These are phyloP conservation scores for Pheosia gnoma DNA, from an alignment of 2,888 invertebrate species.

Conservation along the genomic window DNA sequence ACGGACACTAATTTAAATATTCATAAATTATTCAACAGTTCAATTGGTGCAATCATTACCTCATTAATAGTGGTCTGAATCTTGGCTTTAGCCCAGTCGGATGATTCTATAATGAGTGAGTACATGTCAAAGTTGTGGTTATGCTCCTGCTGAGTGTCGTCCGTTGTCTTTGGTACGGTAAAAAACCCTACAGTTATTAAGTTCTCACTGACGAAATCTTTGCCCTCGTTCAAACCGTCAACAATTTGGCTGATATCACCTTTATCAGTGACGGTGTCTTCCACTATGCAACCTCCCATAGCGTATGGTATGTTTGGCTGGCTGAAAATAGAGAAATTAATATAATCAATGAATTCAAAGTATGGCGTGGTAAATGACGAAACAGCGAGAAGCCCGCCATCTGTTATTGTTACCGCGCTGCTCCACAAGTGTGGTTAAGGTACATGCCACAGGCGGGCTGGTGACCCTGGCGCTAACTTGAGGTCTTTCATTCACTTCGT, in stretches of 20 bases:
- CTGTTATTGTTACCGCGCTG: too few relatives aligned
- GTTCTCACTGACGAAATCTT: conserved; percentile 63
- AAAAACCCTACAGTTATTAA: conserved; percentile 71
- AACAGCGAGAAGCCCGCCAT: too few relatives aligned
- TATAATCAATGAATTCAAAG: neutral
- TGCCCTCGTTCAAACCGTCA: conserved; percentile 51
- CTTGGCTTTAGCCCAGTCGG: conserved; percentile 63
- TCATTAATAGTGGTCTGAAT: conserved; percentile 66
- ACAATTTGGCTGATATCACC: conserved; percentile 58
- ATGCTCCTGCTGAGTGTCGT: conserved; percentile 29
- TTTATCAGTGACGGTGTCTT: conserved; percentile 60
- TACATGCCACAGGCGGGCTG: too few relatives aligned
- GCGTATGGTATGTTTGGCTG: conserved; percentile 75
- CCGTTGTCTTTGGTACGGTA: conserved; percentile 56
- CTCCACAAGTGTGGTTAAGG: too few relatives aligned
- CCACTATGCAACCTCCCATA: conserved; percentile 75
- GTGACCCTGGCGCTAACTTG: too few relatives aligned
- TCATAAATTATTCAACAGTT: neutral
- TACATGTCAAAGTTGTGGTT: conserved; percentile 66
- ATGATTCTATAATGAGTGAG: conserved; percentile 66
- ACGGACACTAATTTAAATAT: too few relatives aligned
- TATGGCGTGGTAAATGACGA: too few relatives aligned
- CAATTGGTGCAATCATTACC: conserved; percentile 46
- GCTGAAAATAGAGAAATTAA: conserved; percentile 51
- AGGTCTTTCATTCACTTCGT: too few relatives aligned